Conservation (phyloP, 2,888 invertebrate genomes). For the Apamea sordens region DNA sequence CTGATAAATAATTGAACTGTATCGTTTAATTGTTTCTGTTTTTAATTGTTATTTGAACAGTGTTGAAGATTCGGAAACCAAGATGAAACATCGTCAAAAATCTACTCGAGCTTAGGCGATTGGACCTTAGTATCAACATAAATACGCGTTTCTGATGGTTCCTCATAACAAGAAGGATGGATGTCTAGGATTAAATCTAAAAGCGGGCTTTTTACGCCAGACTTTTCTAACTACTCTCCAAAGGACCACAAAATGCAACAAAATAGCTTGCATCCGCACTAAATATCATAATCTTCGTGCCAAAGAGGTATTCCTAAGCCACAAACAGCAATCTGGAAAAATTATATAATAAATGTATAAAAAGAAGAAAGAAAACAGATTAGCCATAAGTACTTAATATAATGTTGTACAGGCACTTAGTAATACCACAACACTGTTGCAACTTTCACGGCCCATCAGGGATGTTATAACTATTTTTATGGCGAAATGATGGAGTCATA, state of each 20-base stretch:
- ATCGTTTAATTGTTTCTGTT: no score
- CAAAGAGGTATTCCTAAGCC: constrained; percentile 36
- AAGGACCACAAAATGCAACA: constrained; percentile 31
- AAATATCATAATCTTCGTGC: constrained; percentile 38
- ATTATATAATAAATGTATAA: constrained; percentile 45
- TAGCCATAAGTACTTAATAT: constrained; percentile 50
- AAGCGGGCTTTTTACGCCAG: not conserved
- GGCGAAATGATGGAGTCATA: constrained; percentile 52
- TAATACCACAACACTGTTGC: constrained; percentile 37
- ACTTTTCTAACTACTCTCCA: constrained; percentile 2
- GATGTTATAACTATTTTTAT: constrained; percentile 51
- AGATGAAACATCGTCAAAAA: no score
- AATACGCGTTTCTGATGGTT: not conserved
- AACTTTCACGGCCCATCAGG: constrained; percentile 60
- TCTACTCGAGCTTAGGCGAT: no score
- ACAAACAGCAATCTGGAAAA: constrained; percentile 41
- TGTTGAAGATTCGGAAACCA: no score
- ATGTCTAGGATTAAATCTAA: not conserved
- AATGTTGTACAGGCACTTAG: constrained; percentile 43
- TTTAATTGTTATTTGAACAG: no score
- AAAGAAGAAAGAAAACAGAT: constrained; percentile 44
- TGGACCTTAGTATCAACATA: no score
- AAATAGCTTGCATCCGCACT: constrained; percentile 35
- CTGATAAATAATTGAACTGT: no score
- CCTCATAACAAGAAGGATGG: not conserved